Evolutionary conservation across 2,888 invertebrate genomes (phyloP).

Genomic region (Caenorhabditis angaria): DNA sequence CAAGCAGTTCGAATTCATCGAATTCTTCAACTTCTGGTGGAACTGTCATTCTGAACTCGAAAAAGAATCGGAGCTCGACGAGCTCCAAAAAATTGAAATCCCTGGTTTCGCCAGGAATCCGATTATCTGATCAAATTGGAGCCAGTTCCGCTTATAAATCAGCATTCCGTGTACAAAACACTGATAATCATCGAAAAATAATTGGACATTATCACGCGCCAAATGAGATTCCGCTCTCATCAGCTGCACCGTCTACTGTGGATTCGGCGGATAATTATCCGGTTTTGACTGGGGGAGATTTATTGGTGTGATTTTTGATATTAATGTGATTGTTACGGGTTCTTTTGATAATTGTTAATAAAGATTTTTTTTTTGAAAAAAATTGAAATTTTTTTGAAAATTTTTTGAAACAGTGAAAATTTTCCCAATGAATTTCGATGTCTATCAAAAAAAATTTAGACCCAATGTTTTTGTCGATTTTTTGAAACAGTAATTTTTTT

Average conservation of each 20-base stretch:
- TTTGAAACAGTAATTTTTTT: no score
- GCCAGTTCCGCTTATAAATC: constrained; percentile 33
- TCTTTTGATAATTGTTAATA: neutral
- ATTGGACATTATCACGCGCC: constrained; percentile 54
- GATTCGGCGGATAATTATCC: constrained; percentile 16
- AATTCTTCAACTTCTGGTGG: constrained; percentile 17
- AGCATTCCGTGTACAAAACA: constrained; percentile 45
- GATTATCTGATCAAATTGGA: constrained; percentile 40
- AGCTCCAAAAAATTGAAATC: no score
- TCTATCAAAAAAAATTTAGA: no score
- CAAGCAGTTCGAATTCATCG: constrained; percentile 18
- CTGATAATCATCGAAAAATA: constrained; percentile 29
- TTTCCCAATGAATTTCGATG: no score
- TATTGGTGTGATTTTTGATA: constrained; percentile 25
- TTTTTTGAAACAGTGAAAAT: neutral
- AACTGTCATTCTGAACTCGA: neutral
- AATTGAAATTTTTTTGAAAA: neutral
- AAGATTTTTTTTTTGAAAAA: neutral
- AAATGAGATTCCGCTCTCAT: constrained; percentile 48
- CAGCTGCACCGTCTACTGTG: constrained; percentile 26
- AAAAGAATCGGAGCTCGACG: neutral
- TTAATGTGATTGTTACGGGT: constrained; percentile 17
- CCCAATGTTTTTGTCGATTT: no score
- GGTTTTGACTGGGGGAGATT: constrained; percentile 33
- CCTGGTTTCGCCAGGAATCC: constrained; percentile 43